Evolutionary conservation across 2,113 vertebrate species (phyloP), one percentile per base, ranked within the genome.

Genomic region (Scytalopus superciliaris): DNA sequence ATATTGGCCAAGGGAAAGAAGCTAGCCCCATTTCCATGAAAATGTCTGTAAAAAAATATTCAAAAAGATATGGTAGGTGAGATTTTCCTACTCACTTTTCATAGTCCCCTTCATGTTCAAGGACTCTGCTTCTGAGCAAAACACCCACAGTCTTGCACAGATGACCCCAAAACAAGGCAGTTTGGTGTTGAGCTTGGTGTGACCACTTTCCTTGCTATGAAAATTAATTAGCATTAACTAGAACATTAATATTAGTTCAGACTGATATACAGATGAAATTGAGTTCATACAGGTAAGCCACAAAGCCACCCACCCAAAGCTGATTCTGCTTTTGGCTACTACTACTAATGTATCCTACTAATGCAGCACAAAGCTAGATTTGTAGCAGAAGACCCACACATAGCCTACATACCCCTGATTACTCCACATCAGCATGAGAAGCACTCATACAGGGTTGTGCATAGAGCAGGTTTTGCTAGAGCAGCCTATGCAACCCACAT

Each of bases 101-200:
- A 33, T 9, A 59, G 52, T 68, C 55, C 69, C 8, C 17, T 62
- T 66, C 31, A 50, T 23, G 39, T 19, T 72, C 49, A 44, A 85
- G 62, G 45, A 72, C 28, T 30, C 31, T 50, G 30, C 1, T 2
- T 45, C 56, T 59, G 64, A 84, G 30, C 12, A 75, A 67, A 94
- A 84, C 28, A 74, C 33, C 13, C 24, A 16, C 19, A 74, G 24
- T 31, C 27, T 84, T 84, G 5, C 23, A 27, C 1, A 70, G 53
- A 33, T 10, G 68, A 30, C 19, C 45, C 60, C 25, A 66, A 75
- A 89, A 87, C 25, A 56, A 52, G 25, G 23, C 53, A 91, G 21
- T 11, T 13, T 14, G 9, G 4, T 40, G 52, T 10, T 0, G 0
- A 14, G 10, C 19, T 82, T 19, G 2, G 23, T 68, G 49, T 45